Conservation (phyloP, 2,113 vertebrate genomes). For the Clarias magur region DNA sequence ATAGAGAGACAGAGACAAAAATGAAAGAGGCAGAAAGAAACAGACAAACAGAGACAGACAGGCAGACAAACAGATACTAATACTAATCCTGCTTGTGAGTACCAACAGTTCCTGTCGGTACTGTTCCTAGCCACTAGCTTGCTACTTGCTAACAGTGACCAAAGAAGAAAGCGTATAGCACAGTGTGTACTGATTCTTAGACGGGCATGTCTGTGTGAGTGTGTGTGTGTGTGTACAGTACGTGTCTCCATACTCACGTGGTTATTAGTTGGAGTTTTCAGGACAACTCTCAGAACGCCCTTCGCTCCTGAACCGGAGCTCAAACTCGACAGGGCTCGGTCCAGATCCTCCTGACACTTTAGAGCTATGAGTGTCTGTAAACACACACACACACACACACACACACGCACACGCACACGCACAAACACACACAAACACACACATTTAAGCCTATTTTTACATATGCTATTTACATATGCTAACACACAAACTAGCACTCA, state of each 20-base stretch:
- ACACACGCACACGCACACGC: slow-evolving; percentile 57
- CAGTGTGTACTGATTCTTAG: neutral
- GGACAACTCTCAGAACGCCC: slow-evolving; percentile 81
- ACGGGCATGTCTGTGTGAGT: neutral
- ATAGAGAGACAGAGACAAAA: neutral
- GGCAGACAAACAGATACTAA: neutral
- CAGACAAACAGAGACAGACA: neutral
- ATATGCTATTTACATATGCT: neutral
- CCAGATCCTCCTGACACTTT: slow-evolving; percentile 89
- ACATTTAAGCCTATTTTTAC: slow-evolving; percentile 1
- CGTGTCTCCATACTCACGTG: slow-evolving; percentile 73
- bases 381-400: slow-evolving; percentile 66
- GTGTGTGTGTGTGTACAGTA: slow-evolving; percentile 12
- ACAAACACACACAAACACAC: slow-evolving; percentile 67
- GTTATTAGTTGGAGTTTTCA: slow-evolving; percentile 85
- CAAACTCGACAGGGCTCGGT: slow-evolving; percentile 78
- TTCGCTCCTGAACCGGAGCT: slow-evolving; percentile 77
- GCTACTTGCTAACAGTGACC: neutral
- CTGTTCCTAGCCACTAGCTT: neutral
- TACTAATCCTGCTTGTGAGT: neutral
- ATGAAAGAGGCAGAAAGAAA: neutral
- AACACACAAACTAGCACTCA: neutral
- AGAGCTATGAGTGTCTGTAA: slow-evolving; percentile 80
- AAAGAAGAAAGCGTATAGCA: neutral
- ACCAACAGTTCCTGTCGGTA: neutral